These are phyloP conservation scores for Hyla sarda DNA, from an alignment of 2,113 vertebrate genomes.

Conservation along the genomic window DNA sequence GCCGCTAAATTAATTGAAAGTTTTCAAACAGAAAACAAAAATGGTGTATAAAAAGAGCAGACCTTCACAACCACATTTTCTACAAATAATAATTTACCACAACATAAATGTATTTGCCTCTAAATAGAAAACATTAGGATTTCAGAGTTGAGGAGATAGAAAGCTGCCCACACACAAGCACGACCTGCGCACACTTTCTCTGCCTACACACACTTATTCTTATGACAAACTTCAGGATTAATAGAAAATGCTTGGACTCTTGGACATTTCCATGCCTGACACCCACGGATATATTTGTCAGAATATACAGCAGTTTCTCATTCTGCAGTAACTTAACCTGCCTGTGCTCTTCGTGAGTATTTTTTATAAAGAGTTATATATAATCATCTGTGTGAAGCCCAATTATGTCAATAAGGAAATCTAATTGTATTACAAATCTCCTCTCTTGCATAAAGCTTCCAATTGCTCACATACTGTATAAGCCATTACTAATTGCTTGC, in stretches of 20 bases:
- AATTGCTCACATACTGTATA: conserved; percentile 9
- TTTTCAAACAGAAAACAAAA: neutral
- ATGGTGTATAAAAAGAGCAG: neutral
- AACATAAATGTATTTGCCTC: neutral
- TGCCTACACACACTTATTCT: conserved; percentile 48
- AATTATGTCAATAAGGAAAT: conserved; percentile 22
- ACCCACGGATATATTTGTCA: conserved; percentile 23
- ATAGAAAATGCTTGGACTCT: conserved; percentile 31
- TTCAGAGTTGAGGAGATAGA: conserved; percentile 8
- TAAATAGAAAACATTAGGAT: conserved; percentile 31
- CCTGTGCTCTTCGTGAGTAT: neutral
- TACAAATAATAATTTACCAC: neutral
- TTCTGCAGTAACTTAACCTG: neutral
- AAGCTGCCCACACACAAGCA: conserved; percentile 49
- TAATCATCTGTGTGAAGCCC: neutral
- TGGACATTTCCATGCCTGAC: conserved; percentile 31
- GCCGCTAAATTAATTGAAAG: neutral
- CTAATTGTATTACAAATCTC: neutral
- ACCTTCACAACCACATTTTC: neutral
- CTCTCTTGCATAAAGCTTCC: neutral
- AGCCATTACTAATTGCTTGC: conserved; percentile 36
- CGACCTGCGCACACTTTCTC: conserved; percentile 37
- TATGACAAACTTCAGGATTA: conserved; percentile 49
- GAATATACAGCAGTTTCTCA: neutral
- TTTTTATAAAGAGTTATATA: neutral